A percentile compares a stretch with the other conserved stretches of the same genome.
phyloP scores from a whole-genome alignment of 2,797 vertebrate species.

The Argya squamiceps region DNA sequence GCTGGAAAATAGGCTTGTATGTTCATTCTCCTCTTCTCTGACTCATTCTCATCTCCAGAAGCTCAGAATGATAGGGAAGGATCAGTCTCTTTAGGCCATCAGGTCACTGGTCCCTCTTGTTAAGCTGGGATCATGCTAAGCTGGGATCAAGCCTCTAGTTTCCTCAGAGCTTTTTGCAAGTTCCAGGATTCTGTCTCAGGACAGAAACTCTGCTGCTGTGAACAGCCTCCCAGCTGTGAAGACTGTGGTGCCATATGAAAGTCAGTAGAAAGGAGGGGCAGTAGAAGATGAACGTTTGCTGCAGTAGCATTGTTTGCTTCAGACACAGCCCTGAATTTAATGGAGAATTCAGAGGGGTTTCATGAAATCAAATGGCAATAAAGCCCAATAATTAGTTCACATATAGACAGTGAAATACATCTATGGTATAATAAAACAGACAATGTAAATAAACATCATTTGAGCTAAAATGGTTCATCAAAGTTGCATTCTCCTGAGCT shows the following conservation, averaged over 20 bases:
- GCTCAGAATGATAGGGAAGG: neutral
- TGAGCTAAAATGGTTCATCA: neutral
- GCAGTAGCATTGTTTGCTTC: neutral
- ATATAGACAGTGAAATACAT: neutral
- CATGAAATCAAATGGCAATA: neutral
- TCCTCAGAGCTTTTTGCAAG: neutral
- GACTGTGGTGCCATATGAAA: neutral
- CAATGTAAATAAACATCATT: neutral
- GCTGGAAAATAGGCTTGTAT: neutral
- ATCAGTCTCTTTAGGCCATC: neutral
- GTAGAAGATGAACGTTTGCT: neutral
- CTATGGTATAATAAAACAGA: neutral
- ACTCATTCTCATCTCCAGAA: neutral
- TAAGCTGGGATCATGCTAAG: neutral
- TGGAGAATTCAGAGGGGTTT: neutral
- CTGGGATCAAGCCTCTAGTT: neutral
- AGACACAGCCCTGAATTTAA: neutral
- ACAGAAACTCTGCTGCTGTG: neutral
- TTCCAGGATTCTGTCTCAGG: neutral
- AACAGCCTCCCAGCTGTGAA: neutral
- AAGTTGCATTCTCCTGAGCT: neutral
- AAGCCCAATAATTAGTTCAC: neutral
- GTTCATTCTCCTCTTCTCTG: neutral
- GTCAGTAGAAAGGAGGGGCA: neutral
- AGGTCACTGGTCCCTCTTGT: neutral